Conservation (phyloP, 1,140 invertebrate species). For the Cotesia vestalis region DNA sequence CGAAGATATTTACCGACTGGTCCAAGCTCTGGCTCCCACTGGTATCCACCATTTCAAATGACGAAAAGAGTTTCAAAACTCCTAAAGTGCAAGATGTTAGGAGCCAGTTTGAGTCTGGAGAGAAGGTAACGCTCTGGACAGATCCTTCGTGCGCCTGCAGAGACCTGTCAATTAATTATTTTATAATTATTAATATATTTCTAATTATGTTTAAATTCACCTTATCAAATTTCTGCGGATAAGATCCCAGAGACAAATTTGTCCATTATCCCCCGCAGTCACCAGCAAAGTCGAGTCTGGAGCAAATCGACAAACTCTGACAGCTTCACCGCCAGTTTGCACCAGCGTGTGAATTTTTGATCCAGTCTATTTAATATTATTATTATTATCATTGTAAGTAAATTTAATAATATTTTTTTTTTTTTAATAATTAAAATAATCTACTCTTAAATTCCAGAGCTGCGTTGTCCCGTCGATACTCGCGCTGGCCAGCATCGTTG, state of each 20-base stretch:
- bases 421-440: slow-evolving; percentile 7
- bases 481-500: slow-evolving; percentile 74
- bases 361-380: slow-evolving; percentile 64
- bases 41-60: slow-evolving; percentile 58
- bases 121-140: slow-evolving; percentile 71
- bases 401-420: not conserved
- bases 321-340: slow-evolving; percentile 72
- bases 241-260: slow-evolving; percentile 78
- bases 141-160: slow-evolving; percentile 76
- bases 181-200: too few relatives aligned
- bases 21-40: slow-evolving; percentile 55
- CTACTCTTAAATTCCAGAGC: slow-evolving; percentile 72
- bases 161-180: slow-evolving; percentile 61
- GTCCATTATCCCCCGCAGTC: slow-evolving; percentile 79
- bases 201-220: slow-evolving; percentile 52
- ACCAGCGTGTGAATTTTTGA: slow-evolving; percentile 71
- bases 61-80: slow-evolving; percentile 74
- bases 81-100: slow-evolving; percentile 75
- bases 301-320: slow-evolving; percentile 74
- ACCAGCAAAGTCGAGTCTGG: slow-evolving; percentile 72
- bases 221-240: slow-evolving; percentile 70
- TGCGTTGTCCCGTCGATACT: slow-evolving; percentile 79
- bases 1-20: slow-evolving; percentile 52
- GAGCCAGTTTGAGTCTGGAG: slow-evolving; percentile 73
- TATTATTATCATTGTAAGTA: not conserved